Evolutionary conservation across 2,113 vertebrate genomes (phyloP), one percentile per base, ranked within the genome.

Genomic region (Ageneiosus marmoratus): DNA sequence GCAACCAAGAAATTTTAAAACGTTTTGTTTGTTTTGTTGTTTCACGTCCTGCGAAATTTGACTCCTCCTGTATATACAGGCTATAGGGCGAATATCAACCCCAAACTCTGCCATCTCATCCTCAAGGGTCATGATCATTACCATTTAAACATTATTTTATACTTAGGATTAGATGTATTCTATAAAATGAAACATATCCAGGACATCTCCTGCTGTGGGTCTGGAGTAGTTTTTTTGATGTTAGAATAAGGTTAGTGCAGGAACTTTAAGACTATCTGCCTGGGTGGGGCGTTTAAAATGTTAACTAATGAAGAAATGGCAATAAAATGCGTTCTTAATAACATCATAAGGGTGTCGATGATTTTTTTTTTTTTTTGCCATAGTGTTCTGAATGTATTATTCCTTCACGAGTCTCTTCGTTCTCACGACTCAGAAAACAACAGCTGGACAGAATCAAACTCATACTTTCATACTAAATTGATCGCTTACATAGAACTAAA

Each of bases 391-490:
- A 55, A 70, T 53, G 18, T 24, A 55, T 80, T 9, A 44, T 80
- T 41, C 48, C n/a, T 53, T 53, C 44, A 50, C 41, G 18, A 15
- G 9, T 48, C 11, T 15, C 55, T 44, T 29, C 15, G 9, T 76
- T 55, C 73, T 76, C 73, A 76, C 73, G 73, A 76, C 50, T 76
- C 73, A 46, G 16, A 50, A 48, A 63, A 34, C 48, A 29, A 51
- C 72, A 5, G 13, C 5, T 48, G 70, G 13, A 16, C 5, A 8
- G 44, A 50, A 15, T 29, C 44, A 10, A 75, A 55, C 50, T 75
- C 75, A 9, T 44, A n/a, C 75, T 77, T 44, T 27, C 11, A 77
- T 44, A 60, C 34, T 77, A 16, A 16, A 60, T 1, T 60, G 24
- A 3, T 18, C 4, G 15, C 44, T 13, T 29, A 7, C 24, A 24